These are phyloP conservation scores for Phytoseiulus persimilis DNA, from an alignment of 2,888 invertebrate species.

Conservation along the genomic window DNA sequence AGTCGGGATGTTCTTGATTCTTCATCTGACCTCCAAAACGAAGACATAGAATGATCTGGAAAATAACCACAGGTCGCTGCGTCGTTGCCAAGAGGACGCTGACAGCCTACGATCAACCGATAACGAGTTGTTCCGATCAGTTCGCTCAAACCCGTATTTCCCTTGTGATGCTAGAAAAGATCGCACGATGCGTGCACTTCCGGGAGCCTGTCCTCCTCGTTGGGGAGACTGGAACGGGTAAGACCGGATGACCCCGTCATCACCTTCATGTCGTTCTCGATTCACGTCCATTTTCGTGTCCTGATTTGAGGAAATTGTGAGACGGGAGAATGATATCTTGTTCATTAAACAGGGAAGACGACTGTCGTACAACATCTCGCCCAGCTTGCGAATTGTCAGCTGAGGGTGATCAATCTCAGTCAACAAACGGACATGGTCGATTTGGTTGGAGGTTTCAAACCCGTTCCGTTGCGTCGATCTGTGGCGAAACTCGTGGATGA, in stretches of 20 bases:
- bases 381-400: conserved; percentile 62
- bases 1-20: no score
- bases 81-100: conserved; percentile 23
- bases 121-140: neutral
- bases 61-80: neutral
- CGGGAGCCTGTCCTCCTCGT: conserved; percentile 86
- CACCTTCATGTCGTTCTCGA: no score
- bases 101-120: neutral
- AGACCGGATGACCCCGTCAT: neutral
- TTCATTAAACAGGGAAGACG: conserved; percentile 71
- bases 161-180: conserved; percentile 71
- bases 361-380: conserved; percentile 86
- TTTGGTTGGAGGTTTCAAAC: conserved; percentile 68
- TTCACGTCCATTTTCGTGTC: no score
- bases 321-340: neutral
- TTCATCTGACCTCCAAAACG: no score
- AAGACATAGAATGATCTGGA: no score
- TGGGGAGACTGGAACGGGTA: conserved; percentile 84
- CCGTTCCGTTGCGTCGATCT: conserved; percentile 42
- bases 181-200: conserved; percentile 70
- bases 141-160: conserved; percentile 62
- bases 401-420: conserved; percentile 94
- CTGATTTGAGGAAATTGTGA: no score
- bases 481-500: neutral
- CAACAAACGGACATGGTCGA: conserved; percentile 96